phyloP scores from a whole-genome alignment of 2,797 vertebrate species.

The Sebastes minor region DNA sequence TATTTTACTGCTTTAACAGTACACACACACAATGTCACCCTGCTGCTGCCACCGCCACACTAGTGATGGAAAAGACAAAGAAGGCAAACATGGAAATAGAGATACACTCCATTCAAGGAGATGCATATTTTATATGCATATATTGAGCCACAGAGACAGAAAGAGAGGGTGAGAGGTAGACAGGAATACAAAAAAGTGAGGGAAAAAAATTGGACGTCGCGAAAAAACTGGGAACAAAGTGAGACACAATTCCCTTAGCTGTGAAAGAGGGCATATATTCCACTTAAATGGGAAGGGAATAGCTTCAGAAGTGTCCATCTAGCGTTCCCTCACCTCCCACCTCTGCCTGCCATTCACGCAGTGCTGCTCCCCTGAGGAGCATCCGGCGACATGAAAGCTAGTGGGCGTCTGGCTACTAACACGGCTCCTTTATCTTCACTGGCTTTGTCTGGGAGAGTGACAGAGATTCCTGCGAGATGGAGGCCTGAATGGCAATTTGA shows the following conservation, averaged over 20 bases:
- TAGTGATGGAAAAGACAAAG: conserved; percentile 37
- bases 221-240: background rate
- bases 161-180: background rate
- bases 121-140: background rate
- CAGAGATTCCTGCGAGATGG: conserved; percentile 53
- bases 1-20: conserved; percentile 55
- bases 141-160: conserved; percentile 8
- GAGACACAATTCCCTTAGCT: conserved; percentile 23
- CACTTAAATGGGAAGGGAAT: conserved; percentile 35
- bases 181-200: background rate
- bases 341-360: conserved; percentile 54
- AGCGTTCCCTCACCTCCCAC: conserved; percentile 50
- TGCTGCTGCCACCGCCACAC: background rate
- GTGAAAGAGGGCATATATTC: conserved; percentile 41
- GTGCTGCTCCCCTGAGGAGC: conserved; percentile 48
- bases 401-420: conserved; percentile 55
- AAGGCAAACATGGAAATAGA: conserved; percentile 22
- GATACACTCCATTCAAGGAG: background rate
- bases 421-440: conserved; percentile 59
- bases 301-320: conserved; percentile 67
- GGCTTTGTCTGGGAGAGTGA: conserved; percentile 65
- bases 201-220: background rate
- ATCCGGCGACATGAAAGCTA: conserved; percentile 58
- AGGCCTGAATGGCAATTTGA: conserved; percentile 45
- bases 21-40: conserved; percentile 25